Evolutionary conservation across 2,113 vertebrate species (phyloP).

Genomic region (Calypte anna): DNA sequence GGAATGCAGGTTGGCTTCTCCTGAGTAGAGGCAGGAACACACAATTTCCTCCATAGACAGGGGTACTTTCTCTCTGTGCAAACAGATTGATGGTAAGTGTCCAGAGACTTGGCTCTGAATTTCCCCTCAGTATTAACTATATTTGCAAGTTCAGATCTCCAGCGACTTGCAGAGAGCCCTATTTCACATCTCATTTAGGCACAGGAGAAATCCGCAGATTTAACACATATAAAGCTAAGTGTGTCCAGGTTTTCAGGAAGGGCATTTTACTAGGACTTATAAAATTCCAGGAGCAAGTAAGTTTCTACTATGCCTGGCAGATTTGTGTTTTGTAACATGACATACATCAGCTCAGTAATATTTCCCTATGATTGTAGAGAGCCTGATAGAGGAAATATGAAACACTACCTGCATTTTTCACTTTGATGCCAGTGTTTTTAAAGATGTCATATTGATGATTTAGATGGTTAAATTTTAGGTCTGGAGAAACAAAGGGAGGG

Average conservation of each 20-base stretch:
- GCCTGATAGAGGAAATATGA: background rate
- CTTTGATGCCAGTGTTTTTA: background rate
- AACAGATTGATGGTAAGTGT: background rate
- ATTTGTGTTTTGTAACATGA: background rate
- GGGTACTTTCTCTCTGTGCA: background rate
- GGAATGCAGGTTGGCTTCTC: background rate
- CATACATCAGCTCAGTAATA: background rate
- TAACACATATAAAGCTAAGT: background rate
- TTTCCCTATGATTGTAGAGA: background rate
- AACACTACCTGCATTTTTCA: background rate
- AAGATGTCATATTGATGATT: background rate
- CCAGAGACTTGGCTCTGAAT: background rate
- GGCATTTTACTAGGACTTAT: background rate
- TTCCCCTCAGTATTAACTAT: background rate
- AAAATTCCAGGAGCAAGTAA: background rate
- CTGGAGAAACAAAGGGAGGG: background rate
- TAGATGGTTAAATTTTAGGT: background rate
- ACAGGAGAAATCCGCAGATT: background rate
- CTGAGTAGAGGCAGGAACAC: background rate
- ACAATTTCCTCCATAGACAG: background rate
- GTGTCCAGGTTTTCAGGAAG: background rate
- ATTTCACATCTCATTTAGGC: background rate
- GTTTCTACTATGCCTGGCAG: background rate
- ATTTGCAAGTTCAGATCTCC: background rate
- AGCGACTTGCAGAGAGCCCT: background rate